These are phyloP conservation scores for Turdus rufiventris DNA, from an alignment of 2,113 vertebrate species.

Conservation along the genomic window DNA sequence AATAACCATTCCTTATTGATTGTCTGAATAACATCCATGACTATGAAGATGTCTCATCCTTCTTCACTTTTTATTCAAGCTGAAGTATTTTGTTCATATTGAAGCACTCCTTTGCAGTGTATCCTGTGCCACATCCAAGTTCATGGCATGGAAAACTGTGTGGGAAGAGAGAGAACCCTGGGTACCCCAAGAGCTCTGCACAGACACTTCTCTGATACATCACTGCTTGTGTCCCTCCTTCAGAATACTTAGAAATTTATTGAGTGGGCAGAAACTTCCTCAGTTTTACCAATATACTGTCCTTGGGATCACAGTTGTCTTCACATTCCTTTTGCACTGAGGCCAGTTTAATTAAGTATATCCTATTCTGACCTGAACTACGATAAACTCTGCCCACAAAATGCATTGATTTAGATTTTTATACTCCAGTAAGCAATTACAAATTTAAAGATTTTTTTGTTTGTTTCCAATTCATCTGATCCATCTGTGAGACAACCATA, in stretches of 20 bases:
- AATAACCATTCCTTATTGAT: not conserved
- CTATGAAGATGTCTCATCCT: not conserved
- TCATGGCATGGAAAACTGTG: rapidly evolving
- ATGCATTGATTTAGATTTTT: not conserved
- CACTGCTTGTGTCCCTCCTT: not conserved
- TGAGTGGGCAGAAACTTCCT: not conserved
- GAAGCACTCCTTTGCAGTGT: not conserved
- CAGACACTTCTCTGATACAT: not conserved
- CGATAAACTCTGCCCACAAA: not conserved
- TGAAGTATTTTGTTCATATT: not conserved
- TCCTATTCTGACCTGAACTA: not conserved
- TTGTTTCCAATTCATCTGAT: not conserved
- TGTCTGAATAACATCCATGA: not conserved
- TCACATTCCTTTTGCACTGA: not conserved
- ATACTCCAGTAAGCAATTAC: not conserved
- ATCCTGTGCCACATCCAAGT: not conserved
- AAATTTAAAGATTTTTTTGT: not conserved
- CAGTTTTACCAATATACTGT: not conserved
- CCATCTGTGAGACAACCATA: not conserved
- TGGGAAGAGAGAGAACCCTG: not conserved
- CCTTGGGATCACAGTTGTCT: not conserved
- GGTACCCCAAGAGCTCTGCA: not conserved
- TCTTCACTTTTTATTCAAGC: not conserved
- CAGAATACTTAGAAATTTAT: not conserved
- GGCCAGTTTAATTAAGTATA: not conserved